Percentiles rank a stretch among this genome's conserved stretches.
Evolutionary conservation across 2,888 invertebrate genomes (phyloP).

Genomic region (Mythimna lalbum): DNA sequence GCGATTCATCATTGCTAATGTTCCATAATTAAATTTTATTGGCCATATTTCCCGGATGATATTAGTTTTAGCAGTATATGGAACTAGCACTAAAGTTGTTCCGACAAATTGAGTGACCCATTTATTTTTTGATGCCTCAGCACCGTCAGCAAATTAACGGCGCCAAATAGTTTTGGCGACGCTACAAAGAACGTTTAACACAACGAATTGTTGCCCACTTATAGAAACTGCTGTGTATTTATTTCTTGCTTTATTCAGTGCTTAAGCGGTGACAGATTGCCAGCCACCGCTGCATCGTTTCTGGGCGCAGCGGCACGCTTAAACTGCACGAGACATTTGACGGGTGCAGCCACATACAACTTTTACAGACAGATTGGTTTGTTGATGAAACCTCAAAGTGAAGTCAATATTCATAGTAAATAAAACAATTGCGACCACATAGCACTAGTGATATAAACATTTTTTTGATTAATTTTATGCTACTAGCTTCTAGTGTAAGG

Average conservation of each 20-base stretch:
- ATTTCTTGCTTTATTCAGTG: conserved; percentile 49
- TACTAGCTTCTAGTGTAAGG: too few species aligned
- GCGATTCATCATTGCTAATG: conserved; percentile 83
- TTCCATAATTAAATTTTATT: conserved; percentile 84
- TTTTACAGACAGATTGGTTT: conserved; percentile 40
- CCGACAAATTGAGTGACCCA: conserved; percentile 48
- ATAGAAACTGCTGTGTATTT: conserved; percentile 59
- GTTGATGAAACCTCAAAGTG: conserved; percentile 34
- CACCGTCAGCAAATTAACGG: conserved; percentile 56
- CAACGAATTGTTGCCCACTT: conserved; percentile 51
- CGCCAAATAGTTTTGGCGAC: conserved; percentile 57
- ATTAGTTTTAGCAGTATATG: conserved; percentile 64
- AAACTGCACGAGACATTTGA: conserved; percentile 50
- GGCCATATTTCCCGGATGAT: conserved; percentile 72
- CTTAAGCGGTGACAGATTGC: conserved; percentile 53
- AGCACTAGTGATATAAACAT: neutral
- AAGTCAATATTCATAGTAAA: neutral
- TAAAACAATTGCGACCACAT: neutral
- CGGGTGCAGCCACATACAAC: conserved; percentile 43
- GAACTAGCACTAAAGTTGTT: conserved; percentile 41
- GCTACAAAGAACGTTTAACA: conserved; percentile 49
- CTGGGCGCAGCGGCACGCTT: conserved; percentile 10
- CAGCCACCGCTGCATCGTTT: conserved; percentile 24
- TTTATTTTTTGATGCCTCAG: conserved; percentile 49
- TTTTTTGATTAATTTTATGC: too few species aligned